phyloP scores from a whole-genome alignment of 2,113 vertebrate genomes.

The Upupa epops region DNA sequence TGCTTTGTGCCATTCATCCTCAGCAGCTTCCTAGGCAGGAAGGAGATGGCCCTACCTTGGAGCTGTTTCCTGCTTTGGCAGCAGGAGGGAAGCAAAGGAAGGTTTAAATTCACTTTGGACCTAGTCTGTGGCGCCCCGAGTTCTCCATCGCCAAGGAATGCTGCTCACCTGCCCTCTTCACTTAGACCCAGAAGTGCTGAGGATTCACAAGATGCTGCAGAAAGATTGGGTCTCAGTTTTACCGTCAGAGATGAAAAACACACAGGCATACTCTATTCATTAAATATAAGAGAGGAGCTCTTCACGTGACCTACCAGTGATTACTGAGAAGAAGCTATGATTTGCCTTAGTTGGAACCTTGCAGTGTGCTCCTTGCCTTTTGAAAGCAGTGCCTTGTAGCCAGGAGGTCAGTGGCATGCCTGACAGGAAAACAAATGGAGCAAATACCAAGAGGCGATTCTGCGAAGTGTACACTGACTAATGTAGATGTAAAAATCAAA shows the following conservation, averaged over 20 bases:
- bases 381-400: background rate
- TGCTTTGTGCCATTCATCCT: background rate
- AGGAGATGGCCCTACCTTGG: background rate
- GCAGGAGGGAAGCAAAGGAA: background rate
- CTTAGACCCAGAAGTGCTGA: background rate
- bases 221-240: background rate
- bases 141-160: background rate
- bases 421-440: background rate
- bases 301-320: constrained; percentile 37
- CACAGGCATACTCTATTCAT: background rate
- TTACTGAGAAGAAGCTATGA: constrained; percentile 15
- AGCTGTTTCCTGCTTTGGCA: background rate
- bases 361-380: background rate
- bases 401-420: background rate
- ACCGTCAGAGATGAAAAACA: background rate
- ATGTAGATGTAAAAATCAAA: constrained; percentile 17
- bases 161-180: background rate
- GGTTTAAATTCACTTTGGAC: background rate
- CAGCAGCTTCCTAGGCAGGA: background rate
- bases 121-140: background rate
- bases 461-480: background rate
- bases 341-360: constrained; percentile 25
- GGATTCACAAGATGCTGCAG: background rate
- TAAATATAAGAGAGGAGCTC: background rate
- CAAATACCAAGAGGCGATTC: background rate